Conservation (phyloP, 2,888 invertebrate species). For the Scaptomyza tumidula region DNA sequence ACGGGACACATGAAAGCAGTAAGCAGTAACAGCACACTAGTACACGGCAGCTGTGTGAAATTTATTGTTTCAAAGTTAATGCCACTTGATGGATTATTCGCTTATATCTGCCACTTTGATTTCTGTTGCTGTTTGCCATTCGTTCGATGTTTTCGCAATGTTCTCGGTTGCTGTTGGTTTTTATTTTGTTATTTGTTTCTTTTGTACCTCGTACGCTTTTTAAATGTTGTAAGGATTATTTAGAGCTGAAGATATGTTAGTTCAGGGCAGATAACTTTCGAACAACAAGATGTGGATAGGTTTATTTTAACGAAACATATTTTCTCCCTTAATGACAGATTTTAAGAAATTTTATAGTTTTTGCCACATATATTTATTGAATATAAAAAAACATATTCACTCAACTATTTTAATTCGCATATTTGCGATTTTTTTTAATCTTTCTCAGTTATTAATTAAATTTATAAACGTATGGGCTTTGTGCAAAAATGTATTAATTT, state of each 20-base stretch:
- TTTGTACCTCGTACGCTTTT: neutral
- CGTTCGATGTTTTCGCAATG: neutral
- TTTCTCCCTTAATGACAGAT: no score
- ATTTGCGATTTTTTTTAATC: no score
- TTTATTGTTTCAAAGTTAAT: constrained; percentile 81
- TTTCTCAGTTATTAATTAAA: no score
- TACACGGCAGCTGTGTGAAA: constrained; percentile 61
- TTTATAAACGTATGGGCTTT: no score
- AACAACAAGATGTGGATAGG: neutral
- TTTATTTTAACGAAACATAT: no score
- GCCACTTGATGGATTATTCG: constrained; percentile 82
- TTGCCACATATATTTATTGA: no score
- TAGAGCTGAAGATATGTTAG: neutral
- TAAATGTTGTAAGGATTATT: neutral
- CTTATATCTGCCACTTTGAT: constrained; percentile 65
- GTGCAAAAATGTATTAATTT: no score
- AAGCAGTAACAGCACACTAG: neutral
- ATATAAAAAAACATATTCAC: no score
- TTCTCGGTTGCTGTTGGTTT: constrained; percentile 12
- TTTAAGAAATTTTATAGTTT: no score
- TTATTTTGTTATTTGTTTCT: constrained; percentile 6
- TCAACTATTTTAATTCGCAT: no score
- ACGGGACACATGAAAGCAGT: constrained; percentile 1
- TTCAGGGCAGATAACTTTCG: neutral
- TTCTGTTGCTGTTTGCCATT: constrained; percentile 29